Conservation (phyloP, 2,113 vertebrate genomes). For the Tapirus terrestris region DNA sequence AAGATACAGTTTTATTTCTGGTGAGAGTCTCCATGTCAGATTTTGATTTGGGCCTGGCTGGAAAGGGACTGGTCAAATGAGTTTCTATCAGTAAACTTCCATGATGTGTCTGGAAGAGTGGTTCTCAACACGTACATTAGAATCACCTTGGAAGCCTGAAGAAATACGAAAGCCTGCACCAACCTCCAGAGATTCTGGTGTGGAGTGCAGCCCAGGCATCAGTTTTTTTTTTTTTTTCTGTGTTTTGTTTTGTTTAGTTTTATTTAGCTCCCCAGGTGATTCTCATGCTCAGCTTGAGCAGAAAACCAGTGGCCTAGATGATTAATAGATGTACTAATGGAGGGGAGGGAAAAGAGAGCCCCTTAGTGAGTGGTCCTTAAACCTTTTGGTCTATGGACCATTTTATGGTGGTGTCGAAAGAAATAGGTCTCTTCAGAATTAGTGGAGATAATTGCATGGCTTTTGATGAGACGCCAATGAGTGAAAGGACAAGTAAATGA, state of each 20-base stretch:
- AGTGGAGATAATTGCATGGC: constrained; percentile 65
- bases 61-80: background rate
- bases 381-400: constrained; percentile 69
- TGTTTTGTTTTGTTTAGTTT: background rate
- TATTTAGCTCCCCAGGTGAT: constrained; percentile 40
- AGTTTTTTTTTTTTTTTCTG: background rate
- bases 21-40: background rate
- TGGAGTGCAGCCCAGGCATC: background rate
- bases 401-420: constrained; percentile 67
- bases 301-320: constrained; percentile 75
- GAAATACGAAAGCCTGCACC: background rate
- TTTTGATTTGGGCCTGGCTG: constrained; percentile 10
- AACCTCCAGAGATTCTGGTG: background rate
- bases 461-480: constrained; percentile 66
- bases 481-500: constrained; percentile 49
- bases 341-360: background rate
- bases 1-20: background rate
- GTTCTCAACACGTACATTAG: background rate
- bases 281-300: constrained; percentile 63
- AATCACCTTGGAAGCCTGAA: background rate
- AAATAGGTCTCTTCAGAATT: constrained; percentile 70
- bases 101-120: background rate
- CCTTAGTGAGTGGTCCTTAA: constrained; percentile 43
- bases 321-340: constrained; percentile 73
- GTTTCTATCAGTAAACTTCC: background rate